phyloP scores from a whole-genome alignment of 2,113 vertebrate species.

The Procavia capensis region DNA sequence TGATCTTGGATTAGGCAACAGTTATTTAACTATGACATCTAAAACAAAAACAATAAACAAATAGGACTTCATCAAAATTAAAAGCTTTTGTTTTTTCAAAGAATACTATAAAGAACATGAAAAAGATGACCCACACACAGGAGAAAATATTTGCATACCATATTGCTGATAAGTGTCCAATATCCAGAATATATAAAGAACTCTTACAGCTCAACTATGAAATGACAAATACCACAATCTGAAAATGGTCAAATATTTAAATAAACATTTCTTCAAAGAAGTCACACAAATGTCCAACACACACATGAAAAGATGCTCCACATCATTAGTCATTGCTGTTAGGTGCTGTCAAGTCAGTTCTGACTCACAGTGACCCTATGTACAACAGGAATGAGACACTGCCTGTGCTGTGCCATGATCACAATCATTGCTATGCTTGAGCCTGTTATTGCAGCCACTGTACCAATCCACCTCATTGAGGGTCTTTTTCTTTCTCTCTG shows the following conservation, averaged over 20 bases:
- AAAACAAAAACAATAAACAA: not conserved
- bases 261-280: not conserved
- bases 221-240: not conserved
- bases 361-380: too few relatives aligned
- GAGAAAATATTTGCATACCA: not conserved
- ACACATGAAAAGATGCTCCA: not conserved
- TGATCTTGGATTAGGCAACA: not conserved
- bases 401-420: too few relatives aligned
- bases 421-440: too few relatives aligned
- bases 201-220: not conserved
- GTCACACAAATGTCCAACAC: not conserved
- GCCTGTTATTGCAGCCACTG: too few relatives aligned
- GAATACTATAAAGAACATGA: not conserved
- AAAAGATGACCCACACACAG: not conserved
- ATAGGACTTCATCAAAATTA: not conserved
- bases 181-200: not conserved
- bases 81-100: not conserved
- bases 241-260: not conserved
- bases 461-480: too few relatives aligned
- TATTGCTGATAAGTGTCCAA: not conserved
- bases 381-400: too few relatives aligned
- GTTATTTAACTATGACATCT: not conserved
- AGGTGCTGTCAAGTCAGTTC: too few relatives aligned
- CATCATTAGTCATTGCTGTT: not conserved
- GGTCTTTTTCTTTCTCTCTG: too few relatives aligned